phyloP scores from a whole-genome alignment of 2,888 invertebrate species.

The Furcula furcula region DNA sequence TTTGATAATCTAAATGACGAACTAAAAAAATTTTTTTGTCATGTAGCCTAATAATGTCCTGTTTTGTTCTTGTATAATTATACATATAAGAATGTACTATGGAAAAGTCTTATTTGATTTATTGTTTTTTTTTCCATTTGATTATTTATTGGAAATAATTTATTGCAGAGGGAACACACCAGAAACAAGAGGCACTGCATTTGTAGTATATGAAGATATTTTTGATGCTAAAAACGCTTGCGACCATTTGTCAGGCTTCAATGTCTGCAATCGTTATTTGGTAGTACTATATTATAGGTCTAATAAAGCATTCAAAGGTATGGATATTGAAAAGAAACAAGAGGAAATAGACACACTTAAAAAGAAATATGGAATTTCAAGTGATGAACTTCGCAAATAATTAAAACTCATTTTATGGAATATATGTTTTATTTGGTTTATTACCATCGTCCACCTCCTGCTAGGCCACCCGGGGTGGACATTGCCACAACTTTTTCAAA shows the following conservation, averaged over 20 bases:
- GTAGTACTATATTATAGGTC: conserved; percentile 99
- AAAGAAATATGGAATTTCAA: conserved; percentile 93
- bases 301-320: conserved; percentile 96
- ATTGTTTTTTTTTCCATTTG: too few species aligned
- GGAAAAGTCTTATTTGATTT: too few species aligned
- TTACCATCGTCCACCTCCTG: too few species aligned
- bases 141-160: too few species aligned
- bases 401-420: background rate
- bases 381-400: conserved; percentile 77
- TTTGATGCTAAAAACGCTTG: conserved; percentile 99
- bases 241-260: conserved; percentile 99
- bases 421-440: background rate
- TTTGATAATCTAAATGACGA: too few species aligned
- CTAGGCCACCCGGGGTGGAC: too few species aligned
- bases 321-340: conserved; percentile 97
- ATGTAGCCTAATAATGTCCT: too few species aligned
- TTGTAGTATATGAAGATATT: conserved; percentile 99
- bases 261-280: conserved; percentile 98
- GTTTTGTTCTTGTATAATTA: too few species aligned
- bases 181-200: conserved; percentile 98
- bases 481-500: too few species aligned
- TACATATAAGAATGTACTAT: too few species aligned
- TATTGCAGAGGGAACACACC: conserved; percentile 96
- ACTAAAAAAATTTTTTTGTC: too few species aligned
- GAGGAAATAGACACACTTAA: conserved; percentile 98